These are phyloP conservation scores for Chromobotia macracanthus DNA, from an alignment of 2,797 vertebrate species.

Conservation along the genomic window DNA sequence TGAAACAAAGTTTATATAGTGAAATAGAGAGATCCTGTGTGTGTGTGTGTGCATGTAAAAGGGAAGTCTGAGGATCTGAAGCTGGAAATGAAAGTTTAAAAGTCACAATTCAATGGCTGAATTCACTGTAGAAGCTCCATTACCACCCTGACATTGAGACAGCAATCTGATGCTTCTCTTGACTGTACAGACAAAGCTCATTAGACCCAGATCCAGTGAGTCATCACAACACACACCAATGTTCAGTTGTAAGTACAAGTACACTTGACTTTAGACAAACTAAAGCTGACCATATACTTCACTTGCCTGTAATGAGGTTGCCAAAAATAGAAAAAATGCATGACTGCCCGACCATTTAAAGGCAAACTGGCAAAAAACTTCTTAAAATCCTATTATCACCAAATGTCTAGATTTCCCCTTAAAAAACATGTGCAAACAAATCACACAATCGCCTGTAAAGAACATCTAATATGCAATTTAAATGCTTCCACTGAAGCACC, in stretches of 20 bases:
- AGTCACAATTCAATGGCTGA: neutral
- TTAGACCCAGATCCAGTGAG: no score
- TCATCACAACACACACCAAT: no score
- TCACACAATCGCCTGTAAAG: neutral
- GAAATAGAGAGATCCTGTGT: neutral
- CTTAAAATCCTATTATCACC: neutral
- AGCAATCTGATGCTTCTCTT: neutral
- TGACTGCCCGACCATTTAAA: neutral
- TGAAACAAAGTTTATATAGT: neutral
- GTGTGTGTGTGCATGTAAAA: neutral
- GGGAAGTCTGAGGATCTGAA: neutral
- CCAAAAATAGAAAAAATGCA: neutral
- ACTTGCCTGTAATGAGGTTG: neutral
- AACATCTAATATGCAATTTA: neutral
- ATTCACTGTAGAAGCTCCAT: neutral
- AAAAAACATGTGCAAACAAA: neutral
- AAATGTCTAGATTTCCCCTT: neutral
- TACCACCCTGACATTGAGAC: neutral
- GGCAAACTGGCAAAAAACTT: neutral
- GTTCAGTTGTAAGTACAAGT: no score
- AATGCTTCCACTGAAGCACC: neutral
- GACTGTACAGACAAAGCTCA: neutral
- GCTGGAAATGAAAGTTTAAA: neutral
- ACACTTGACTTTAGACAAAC: neutral
- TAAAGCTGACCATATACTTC: neutral